phyloP scores from a whole-genome alignment of 1,140 invertebrate genomes.

The Daktulosphaira vitifoliae region DNA sequence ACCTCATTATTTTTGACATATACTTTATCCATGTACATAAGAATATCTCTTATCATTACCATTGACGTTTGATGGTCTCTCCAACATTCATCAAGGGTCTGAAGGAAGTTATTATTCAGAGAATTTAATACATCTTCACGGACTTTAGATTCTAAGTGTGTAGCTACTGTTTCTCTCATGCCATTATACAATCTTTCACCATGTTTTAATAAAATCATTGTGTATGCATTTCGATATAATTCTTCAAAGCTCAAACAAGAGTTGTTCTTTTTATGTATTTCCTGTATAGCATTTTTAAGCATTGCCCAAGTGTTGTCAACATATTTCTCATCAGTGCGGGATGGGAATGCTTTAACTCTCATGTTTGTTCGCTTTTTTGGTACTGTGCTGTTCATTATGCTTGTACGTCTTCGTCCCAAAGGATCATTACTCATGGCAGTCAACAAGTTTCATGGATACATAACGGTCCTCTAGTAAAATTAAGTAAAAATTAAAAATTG shows the following conservation, averaged over 20 bases:
- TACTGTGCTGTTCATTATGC: constrained; percentile 63
- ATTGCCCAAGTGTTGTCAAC: constrained; percentile 96
- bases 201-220: constrained; percentile 98
- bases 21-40: constrained; percentile 99
- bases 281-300: constrained; percentile 97
- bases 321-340: constrained; percentile 94
- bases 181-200: constrained; percentile 96
- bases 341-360: constrained; percentile 93
- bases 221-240: constrained; percentile 98
- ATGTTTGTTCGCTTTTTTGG: constrained; percentile 90
- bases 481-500: no score
- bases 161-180: constrained; percentile 94
- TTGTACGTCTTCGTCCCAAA: constrained; percentile 21
- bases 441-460: neutral
- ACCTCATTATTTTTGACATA: constrained; percentile 99
- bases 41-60: constrained; percentile 99
- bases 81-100: constrained; percentile 94
- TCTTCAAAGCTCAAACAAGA: constrained; percentile 99
- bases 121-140: constrained; percentile 85
- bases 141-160: constrained; percentile 93
- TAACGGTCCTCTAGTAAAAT: constrained; percentile 9
- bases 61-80: constrained; percentile 99
- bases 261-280: constrained; percentile 99
- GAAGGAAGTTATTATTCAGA: constrained; percentile 93
- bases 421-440: constrained; percentile 22